These are phyloP conservation scores for Drosophila oshimai DNA, from an alignment of 1,140 invertebrate species.

Conservation along the genomic window DNA sequence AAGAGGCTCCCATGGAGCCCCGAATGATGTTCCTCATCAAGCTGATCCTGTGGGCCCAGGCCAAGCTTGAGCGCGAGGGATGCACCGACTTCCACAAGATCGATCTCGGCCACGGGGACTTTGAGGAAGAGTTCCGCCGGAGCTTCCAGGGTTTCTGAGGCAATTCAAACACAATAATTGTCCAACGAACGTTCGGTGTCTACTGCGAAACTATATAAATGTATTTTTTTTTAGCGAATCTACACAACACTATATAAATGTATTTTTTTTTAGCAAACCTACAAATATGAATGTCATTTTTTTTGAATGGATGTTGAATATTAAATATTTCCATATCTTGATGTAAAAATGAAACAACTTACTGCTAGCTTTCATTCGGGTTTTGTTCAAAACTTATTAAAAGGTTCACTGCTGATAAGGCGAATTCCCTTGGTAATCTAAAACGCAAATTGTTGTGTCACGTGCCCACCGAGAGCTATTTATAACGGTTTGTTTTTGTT, in stretches of 20 bases:
- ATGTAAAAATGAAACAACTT: constrained; percentile 21
- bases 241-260: constrained; percentile 28
- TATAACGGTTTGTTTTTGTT: constrained; percentile 28
- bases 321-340: constrained; percentile 63
- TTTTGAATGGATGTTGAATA: constrained; percentile 45
- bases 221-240: constrained; percentile 40
- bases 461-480: constrained; percentile 45
- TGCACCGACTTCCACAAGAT: constrained; percentile 17
- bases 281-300: constrained; percentile 41
- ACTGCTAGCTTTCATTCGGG: not conserved
- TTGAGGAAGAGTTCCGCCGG: constrained; percentile 46
- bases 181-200: constrained; percentile 21
- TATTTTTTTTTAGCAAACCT: constrained; percentile 35
- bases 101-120: constrained; percentile 33
- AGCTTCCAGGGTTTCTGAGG: constrained; percentile 29
- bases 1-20: constrained; percentile 38
- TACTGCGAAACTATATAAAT: constrained; percentile 33
- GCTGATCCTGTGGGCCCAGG: constrained; percentile 59
- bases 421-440: constrained; percentile 20
- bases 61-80: constrained; percentile 39
- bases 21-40: constrained; percentile 66
- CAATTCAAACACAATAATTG: not conserved
- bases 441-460: constrained; percentile 57
- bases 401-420: constrained; percentile 15
- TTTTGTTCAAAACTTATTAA: not conserved